Evolutionary conservation across 2,797 vertebrate species (phyloP).

Genomic region (Denticeps clupeoides): DNA sequence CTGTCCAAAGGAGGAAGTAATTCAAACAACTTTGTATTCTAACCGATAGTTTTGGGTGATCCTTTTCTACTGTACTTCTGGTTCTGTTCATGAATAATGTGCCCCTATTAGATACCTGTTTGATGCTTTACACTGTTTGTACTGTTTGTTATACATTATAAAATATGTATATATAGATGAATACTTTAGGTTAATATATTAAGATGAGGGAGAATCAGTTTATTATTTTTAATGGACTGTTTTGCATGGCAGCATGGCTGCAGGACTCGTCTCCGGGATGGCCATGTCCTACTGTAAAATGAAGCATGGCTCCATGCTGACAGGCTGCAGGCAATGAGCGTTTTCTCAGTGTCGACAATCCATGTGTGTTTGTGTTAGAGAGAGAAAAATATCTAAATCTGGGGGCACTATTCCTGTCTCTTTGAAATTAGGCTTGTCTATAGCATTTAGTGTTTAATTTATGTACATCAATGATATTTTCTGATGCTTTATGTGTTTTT

Average conservation of each 20-base stretch:
- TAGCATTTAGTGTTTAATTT: no score
- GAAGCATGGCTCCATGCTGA: conserved; percentile 1
- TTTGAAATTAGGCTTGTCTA: no score
- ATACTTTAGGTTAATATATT: no score
- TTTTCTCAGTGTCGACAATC: no score
- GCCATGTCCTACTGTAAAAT: no score
- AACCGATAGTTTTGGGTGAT: conserved; percentile 19
- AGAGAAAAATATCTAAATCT: no score
- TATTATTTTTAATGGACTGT: conserved; percentile 16
- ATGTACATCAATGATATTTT: no score
- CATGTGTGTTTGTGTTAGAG: no score
- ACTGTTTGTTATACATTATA: conserved; percentile 18
- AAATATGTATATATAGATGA: neutral
- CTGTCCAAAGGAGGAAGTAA: conserved; percentile 32
- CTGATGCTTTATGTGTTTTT: no score
- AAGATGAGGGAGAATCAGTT: no score
- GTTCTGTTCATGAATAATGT: conserved; percentile 4
- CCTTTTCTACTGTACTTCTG: conserved; percentile 12
- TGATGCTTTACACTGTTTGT: conserved; percentile 11
- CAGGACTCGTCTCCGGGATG: no score
- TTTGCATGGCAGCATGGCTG: conserved; percentile 11
- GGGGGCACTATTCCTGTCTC: no score
- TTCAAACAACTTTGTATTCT: conserved; percentile 25
- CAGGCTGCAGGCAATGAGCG: neutral
- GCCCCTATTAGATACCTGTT: conserved; percentile 17